phyloP scores from a whole-genome alignment of 53 echinoderm and acorn worm genomes.

The Antedon mediterranea region DNA sequence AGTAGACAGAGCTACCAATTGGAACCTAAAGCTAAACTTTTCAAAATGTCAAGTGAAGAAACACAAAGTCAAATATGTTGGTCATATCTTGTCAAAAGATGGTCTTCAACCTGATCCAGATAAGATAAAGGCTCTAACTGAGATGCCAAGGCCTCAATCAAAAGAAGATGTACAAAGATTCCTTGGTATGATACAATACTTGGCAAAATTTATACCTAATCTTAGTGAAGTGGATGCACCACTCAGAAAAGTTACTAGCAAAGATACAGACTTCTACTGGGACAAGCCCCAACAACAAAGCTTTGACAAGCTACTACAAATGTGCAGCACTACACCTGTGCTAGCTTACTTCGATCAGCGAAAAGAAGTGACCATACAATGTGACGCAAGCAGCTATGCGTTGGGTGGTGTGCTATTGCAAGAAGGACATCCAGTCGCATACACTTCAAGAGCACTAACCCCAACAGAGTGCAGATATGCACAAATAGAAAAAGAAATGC shows the following conservation, averaged over 20 bases:
- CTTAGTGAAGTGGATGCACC: conserved; percentile 45
- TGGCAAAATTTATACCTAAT: conserved; percentile 34
- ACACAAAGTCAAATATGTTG: conserved; percentile 20
- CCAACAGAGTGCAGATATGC: conserved; percentile 29
- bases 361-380: conserved; percentile 30
- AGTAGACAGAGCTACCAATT: conserved; percentile 27
- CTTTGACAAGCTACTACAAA: conserved; percentile 20
- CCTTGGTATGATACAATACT: conserved; percentile 28
- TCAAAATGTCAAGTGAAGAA: conserved; percentile 33
- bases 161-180: conserved; percentile 36
- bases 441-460: conserved; percentile 7
- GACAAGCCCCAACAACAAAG: conserved; percentile 22
- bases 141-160: conserved; percentile 25
- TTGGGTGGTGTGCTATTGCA: conserved; percentile 31
- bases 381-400: conserved; percentile 55
- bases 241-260: conserved; percentile 23
- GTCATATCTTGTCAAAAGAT: conserved; percentile 26
- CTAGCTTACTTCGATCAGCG: conserved; percentile 28
- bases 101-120: conserved; percentile 30
- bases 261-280: conserved; percentile 20
- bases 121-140: conserved; percentile 26
- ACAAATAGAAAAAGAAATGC: conserved; percentile 51
- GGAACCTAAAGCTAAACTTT: conserved; percentile 28
- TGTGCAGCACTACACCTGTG: conserved; percentile 32
- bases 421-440: conserved; percentile 10